A percentile compares a stretch with the other conserved stretches of the same genome.
Conservation (phyloP, 2,113 vertebrate species). For the Podiceps cristatus region DNA sequence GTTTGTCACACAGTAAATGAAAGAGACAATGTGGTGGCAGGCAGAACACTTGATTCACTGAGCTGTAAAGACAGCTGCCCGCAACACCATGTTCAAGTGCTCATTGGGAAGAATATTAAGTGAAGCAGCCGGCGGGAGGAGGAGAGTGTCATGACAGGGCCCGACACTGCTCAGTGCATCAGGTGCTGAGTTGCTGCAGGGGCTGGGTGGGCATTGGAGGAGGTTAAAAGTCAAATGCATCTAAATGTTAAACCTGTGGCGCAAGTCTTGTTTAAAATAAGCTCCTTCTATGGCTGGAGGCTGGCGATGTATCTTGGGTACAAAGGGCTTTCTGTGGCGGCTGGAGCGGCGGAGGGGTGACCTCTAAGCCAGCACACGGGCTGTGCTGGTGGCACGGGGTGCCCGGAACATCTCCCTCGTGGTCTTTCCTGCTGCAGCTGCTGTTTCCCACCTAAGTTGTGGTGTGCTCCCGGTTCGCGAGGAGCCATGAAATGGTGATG, state of each 20-base stretch:
- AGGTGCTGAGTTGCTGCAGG: not conserved
- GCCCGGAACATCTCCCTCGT: not conserved
- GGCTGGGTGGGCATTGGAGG: not conserved
- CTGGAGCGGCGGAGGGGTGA: not conserved
- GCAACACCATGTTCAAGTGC: not conserved
- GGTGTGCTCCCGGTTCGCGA: fast-evolving
- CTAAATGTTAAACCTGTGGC: fast-evolving
- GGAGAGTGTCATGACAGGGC: not conserved
- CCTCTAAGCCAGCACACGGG: not conserved
- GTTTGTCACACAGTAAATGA: not conserved
- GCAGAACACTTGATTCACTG: not conserved
- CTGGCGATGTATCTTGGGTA: fast-evolving
- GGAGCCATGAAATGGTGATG: fast-evolving
- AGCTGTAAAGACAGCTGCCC: not conserved
- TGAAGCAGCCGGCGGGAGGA: not conserved
- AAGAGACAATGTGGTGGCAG: not conserved
- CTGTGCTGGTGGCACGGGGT: fast-evolving
- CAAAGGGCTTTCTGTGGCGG: not conserved
- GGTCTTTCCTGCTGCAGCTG: fast-evolving
- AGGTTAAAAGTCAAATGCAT: not conserved
- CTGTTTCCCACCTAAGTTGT: fast-evolving
- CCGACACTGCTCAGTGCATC: fast-evolving
- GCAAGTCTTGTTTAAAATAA: not conserved
- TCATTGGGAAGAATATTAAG: not conserved
- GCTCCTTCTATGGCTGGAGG: not conserved